A percentile compares a stretch with the other conserved stretches of the same genome.
Evolutionary conservation across 2,113 vertebrate genomes (phyloP).

Genomic region (Nothoprocta pentlandii): DNA sequence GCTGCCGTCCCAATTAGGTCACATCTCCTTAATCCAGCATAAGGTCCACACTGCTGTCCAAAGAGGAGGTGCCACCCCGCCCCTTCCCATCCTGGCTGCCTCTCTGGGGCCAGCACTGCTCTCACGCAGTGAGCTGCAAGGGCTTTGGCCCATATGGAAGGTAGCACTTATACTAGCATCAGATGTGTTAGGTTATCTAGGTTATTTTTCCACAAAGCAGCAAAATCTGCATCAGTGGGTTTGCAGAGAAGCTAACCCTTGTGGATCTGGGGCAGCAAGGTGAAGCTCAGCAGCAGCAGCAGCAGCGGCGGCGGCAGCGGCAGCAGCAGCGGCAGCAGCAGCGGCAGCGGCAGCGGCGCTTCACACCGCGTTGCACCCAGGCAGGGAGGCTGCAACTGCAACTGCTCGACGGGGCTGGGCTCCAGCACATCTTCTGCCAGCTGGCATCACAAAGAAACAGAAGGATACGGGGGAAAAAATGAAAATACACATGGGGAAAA

Average conservation of each 20-base stretch:
- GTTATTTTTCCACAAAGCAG: neutral
- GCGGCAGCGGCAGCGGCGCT: neutral
- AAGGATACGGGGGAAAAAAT: neutral
- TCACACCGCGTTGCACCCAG: rapidly evolving
- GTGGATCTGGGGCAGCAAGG: neutral
- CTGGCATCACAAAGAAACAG: neutral
- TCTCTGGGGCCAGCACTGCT: neutral
- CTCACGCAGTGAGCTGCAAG: rapidly evolving
- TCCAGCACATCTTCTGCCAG: neutral
- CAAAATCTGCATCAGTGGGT: neutral
- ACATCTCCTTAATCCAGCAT: neutral
- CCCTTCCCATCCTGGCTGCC: neutral
- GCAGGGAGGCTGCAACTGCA: neutral
- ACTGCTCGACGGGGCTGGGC: neutral
- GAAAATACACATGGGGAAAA: neutral
- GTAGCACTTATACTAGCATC: neutral
- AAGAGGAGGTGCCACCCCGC: neutral
- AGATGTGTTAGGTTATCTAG: neutral
- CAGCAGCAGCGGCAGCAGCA: neutral
- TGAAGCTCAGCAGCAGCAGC: neutral
- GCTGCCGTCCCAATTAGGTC: neutral
- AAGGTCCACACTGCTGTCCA: neutral
- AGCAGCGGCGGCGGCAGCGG: neutral
- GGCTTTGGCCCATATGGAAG: neutral
- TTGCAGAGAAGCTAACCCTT: neutral